phyloP scores from a whole-genome alignment of 2,888 invertebrate species.

The Myopa tessellatipennis region DNA sequence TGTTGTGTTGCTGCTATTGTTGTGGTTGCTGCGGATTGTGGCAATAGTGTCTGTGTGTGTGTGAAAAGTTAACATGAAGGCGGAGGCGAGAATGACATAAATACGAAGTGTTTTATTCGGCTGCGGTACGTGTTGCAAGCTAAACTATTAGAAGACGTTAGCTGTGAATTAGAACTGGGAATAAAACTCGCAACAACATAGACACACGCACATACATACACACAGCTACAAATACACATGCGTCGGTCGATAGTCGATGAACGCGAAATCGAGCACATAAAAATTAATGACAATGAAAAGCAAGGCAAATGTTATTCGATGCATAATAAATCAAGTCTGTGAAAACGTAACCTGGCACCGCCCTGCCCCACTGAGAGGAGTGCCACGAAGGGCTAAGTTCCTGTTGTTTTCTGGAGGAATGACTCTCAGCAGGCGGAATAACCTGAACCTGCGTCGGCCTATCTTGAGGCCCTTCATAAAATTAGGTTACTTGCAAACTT shows the following conservation, averaged over 20 bases:
- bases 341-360: too few species aligned
- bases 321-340: not conserved
- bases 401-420: too few species aligned
- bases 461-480: too few species aligned
- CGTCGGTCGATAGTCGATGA: not conserved
- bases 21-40: not conserved
- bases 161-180: not conserved
- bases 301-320: not conserved
- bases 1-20: constrained; percentile 1
- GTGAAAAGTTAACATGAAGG: not conserved
- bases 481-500: too few species aligned
- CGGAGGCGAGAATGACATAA: not conserved
- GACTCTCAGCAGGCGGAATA: too few species aligned
- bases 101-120: not conserved
- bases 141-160: not conserved
- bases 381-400: too few species aligned
- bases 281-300: not conserved
- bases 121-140: not conserved
- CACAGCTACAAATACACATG: not conserved
- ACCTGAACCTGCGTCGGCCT: too few species aligned
- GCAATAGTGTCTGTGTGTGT: not conserved
- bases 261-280: not conserved
- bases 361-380: too few species aligned
- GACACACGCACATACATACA: not conserved
- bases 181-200: not conserved